Evolutionary conservation across 2,797 vertebrate species (phyloP).

Genomic region (Labroides dimidiatus): DNA sequence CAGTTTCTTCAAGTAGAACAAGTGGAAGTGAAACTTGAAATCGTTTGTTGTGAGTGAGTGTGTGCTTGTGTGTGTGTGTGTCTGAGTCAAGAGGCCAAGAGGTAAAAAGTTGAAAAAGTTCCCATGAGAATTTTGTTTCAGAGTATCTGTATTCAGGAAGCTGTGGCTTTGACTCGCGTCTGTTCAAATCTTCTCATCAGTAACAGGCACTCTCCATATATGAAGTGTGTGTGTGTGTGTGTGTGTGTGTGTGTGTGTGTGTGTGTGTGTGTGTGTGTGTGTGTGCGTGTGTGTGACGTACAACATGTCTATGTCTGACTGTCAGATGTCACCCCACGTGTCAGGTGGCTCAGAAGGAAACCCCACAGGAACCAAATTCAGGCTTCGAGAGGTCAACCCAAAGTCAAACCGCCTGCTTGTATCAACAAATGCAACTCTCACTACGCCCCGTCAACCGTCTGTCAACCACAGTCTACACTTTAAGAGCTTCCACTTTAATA

Average conservation of each 20-base stretch:
- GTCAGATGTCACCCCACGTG: conserved; percentile 51
- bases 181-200: conserved; percentile 68
- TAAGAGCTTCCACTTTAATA: conserved; percentile 29
- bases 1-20: neutral
- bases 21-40: conserved; percentile 38
- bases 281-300: conserved; percentile 12
- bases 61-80: too few relatives aligned
- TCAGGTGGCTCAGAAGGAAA: conserved; percentile 68
- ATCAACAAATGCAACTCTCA: conserved; percentile 43
- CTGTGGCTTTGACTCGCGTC: conserved; percentile 77
- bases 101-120: conserved; percentile 83
- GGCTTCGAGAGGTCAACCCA: conserved; percentile 54
- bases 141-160: conserved; percentile 77
- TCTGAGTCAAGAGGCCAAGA: conserved; percentile 50
- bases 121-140: conserved; percentile 83
- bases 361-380: conserved; percentile 57
- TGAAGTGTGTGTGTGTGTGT: conserved; percentile 9
- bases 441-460: conserved; percentile 59
- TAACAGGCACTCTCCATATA: conserved; percentile 33
- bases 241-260: conserved; percentile 3
- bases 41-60: conserved; percentile 4
- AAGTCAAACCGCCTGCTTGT: conserved; percentile 54
- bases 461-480: conserved; percentile 44
- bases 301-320: conserved; percentile 31
- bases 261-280: conserved; percentile 20